Evolutionary conservation across 2,797 vertebrate species (phyloP), one percentile per base, ranked within the genome.

Genomic region (Cynopterus sphinx): DNA sequence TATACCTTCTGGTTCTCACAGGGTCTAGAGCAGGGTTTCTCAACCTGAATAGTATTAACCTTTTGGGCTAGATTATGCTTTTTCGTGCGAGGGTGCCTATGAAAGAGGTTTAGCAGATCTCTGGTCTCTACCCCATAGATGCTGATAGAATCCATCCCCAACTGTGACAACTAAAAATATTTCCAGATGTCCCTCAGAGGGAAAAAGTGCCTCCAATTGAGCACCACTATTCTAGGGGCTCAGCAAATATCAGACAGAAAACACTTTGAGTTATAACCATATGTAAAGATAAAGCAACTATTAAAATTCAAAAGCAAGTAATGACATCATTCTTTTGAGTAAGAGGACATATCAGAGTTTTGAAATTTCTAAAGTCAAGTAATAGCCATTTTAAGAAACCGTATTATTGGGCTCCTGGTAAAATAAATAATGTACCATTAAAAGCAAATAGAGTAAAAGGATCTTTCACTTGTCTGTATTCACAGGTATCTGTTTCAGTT

Each of bases 401-500:
- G 49, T 85, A 92, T 94, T 65, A 43, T 71, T 93, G 70, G 36
- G 21, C 13, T 88, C 17, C n/a, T 39, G n/a, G 10, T 75, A 11
- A 93, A 75, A 86, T 51, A 94, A 78, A 59, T 70, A 59, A 61
- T 51, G 9, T 16, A 17, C 0, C 2, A 46, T 65, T 89, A 75
- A 86, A 82, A 92, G 24, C 74, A 67, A 46, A 57, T 28, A 91
- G 31, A 19, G 4, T 13, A 28, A 95, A 95, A 57, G 7, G 43
- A 82, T 33, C 41, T 67, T 75, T 0, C 19, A 67, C 84, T 81
- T 92, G 79, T 61, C 36, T 57, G 39, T 90, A 39, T 68, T 70
- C 94, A 94, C 74, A 87, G 71, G 57, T 51, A 43, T 96, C 68
- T 16, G 26, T 96, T 95, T 96, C 36, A 17, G 36, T 70, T 95